Evolutionary conservation across 2,113 vertebrate genomes (phyloP), one percentile per base, ranked within the genome.

Genomic region (Ptyas mucosa): DNA sequence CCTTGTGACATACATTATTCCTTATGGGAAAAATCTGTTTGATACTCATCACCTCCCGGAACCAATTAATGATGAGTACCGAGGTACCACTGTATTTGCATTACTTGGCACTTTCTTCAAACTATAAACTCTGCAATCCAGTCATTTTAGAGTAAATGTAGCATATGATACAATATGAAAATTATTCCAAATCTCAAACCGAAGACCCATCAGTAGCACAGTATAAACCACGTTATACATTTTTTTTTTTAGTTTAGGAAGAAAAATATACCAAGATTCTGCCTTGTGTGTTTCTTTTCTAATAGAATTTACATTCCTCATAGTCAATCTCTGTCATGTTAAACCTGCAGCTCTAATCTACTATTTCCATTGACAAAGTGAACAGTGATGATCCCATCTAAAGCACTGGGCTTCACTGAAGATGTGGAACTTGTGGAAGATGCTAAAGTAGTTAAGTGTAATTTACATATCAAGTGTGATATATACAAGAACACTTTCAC

Each of bases 91-190:
- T 69, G 29, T 81, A 81, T 21, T 39, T 3, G 0, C 39, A 81
- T 39, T 20, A 81, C 64, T 61, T 18, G 29, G n/a, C 0, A 0
- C 12, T 81, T 39, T 43, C 75, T 81, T 81, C 75, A 21, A 81
- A 81, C 21, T 81, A 9, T 14, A n/a, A n/a, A 1, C 54, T 69
- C n/a, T 55, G 34, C 0, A 0, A 15, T 1, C 2, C 10, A 23
- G 10, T n/a, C 61, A 87, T 88, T 87, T 6, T 0, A 18, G 34
- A 49, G 54, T n/a, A 89, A 86, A 86, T 14, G 5, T 26, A 24
- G 20, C 9, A 2, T 11, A 64, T 24, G 46, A 21, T 24, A 53
- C 39, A 2, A 1, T 87, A 46, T 2, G 53, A 94, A 85, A 5
- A 0, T 7, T 61, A 6, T 39, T 90, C 3, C 69, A 93, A 91